Conservation (phyloP, 2,888 invertebrate species). For the Tenthredo scrophulariae region DNA sequence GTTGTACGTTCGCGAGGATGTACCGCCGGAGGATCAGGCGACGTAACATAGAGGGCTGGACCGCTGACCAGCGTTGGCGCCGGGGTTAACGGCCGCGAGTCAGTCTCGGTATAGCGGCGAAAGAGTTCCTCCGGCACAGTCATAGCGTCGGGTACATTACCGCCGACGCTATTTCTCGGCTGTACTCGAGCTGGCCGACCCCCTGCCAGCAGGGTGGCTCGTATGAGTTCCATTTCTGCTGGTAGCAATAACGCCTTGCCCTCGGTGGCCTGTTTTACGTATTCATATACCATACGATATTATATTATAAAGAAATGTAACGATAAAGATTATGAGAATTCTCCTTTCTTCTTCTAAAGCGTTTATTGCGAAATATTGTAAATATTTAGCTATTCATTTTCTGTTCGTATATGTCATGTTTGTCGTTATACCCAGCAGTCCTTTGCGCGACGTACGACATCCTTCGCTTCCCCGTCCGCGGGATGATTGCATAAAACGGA, state of each 20-base stretch:
- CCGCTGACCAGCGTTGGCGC: slow-evolving; percentile 88
- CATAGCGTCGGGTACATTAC: slow-evolving; percentile 40
- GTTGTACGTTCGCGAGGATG: slow-evolving; percentile 74
- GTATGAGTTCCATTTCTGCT: slow-evolving; percentile 73
- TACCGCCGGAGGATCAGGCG: slow-evolving; percentile 67
- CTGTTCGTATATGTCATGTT: neutral
- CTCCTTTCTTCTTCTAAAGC: neutral
- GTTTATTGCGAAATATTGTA: no score
- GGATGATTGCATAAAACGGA: slow-evolving; percentile 93
- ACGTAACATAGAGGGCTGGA: slow-evolving; percentile 60
- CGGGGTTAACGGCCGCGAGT: slow-evolving; percentile 90
- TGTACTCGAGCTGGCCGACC: slow-evolving; percentile 53
- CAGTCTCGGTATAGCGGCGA: slow-evolving; percentile 89
- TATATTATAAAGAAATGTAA: neutral
- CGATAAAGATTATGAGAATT: no score
- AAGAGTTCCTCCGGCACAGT: slow-evolving; percentile 74
- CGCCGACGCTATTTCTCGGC: neutral
- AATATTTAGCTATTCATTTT: neutral
- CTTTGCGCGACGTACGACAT: slow-evolving; percentile 86
- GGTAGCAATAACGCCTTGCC: slow-evolving; percentile 72
- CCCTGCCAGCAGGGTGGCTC: slow-evolving; percentile 67
- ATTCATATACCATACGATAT: neutral
- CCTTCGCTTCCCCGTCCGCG: slow-evolving; percentile 86
- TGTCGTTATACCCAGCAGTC: slow-evolving; percentile 82
- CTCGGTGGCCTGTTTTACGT: slow-evolving; percentile 68